Conservation (phyloP, 2,113 vertebrate species). For the Herpailurus yagouaroundi region DNA sequence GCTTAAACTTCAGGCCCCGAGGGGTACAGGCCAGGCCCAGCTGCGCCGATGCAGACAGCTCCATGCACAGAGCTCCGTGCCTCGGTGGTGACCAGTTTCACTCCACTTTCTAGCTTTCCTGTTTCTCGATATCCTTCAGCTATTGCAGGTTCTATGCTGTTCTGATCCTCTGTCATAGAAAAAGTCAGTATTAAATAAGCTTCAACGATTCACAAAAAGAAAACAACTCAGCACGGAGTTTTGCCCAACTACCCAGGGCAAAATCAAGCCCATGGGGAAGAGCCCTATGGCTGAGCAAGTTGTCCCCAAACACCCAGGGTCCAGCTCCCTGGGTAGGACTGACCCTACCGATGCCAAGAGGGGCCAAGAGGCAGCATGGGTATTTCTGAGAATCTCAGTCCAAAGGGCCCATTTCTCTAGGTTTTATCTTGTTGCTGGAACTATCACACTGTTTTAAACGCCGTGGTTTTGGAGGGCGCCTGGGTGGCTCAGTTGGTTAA, state of each 20-base stretch:
- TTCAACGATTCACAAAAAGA: background rate
- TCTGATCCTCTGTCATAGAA: background rate
- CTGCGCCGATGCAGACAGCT: background rate
- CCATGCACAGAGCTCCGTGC: background rate
- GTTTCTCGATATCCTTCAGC: background rate
- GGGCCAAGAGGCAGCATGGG: slow-evolving; percentile 19
- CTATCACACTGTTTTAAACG: background rate
- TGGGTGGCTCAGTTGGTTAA: too few relatives aligned
- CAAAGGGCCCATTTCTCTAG: slow-evolving; percentile 55
- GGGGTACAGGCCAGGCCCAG: background rate
- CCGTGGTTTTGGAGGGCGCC: background rate
- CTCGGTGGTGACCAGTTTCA: background rate
- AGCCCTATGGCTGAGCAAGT: slow-evolving; percentile 12
- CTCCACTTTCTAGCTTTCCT: background rate
- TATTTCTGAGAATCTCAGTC: slow-evolving; percentile 75
- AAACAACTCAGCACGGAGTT: background rate
- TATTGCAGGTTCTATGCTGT: background rate
- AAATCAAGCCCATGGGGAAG: slow-evolving; percentile 12
- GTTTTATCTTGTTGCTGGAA: background rate
- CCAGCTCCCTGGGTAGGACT: background rate
- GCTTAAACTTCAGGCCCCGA: background rate
- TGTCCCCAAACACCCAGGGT: slow-evolving; percentile 15
- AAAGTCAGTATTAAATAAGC: background rate
- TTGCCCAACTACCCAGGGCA: slow-evolving; percentile 7
- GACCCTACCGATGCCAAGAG: background rate